A percentile compares a stretch with the other conserved stretches of the same genome.
Conservation (phyloP, 2,888 invertebrate species). For the Miltochrista miniata region DNA sequence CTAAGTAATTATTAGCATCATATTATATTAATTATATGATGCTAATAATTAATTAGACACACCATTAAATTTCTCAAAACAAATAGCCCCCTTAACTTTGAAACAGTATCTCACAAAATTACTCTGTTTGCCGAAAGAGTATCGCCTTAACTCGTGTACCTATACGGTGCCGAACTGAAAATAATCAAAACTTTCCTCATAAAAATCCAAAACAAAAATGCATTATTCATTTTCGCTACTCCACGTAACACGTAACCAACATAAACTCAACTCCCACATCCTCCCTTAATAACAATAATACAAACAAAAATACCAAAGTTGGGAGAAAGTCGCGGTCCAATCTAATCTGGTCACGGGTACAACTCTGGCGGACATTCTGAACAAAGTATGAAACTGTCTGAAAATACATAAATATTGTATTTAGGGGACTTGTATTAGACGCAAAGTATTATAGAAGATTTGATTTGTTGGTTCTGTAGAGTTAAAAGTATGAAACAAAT, state of each 20-base stretch:
- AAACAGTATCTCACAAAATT: constrained; percentile 60
- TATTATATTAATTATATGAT: too few relatives aligned
- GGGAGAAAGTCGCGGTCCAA: constrained; percentile 52
- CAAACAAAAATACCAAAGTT: constrained; percentile 39
- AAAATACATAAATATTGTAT: constrained; percentile 82
- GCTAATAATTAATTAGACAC: too few relatives aligned
- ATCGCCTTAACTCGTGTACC: constrained; percentile 59
- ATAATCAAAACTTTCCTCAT: constrained; percentile 84
- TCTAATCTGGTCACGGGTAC: constrained; percentile 54
- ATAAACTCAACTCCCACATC: constrained; percentile 47
- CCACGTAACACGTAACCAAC: constrained; percentile 60
- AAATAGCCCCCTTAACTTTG: constrained; percentile 49
- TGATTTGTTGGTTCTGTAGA: constrained; percentile 38
- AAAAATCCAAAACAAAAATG: constrained; percentile 84
- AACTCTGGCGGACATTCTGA: constrained; percentile 70
- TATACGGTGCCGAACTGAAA: constrained; percentile 78
- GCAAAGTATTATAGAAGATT: constrained; percentile 40
- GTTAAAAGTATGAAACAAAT: constrained; percentile 12
- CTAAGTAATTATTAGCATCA: too few relatives aligned
- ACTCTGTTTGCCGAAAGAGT: constrained; percentile 60
- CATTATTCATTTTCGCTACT: constrained; percentile 81
- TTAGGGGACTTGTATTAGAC: constrained; percentile 58
- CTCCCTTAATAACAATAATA: constrained; percentile 43
- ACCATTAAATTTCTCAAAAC: constrained; percentile 52
- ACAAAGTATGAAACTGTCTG: constrained; percentile 78